Base-by-base conservation (phyloP, 2,797 vertebrate genomes). In the Enteromius trimaculatus region DNA sequence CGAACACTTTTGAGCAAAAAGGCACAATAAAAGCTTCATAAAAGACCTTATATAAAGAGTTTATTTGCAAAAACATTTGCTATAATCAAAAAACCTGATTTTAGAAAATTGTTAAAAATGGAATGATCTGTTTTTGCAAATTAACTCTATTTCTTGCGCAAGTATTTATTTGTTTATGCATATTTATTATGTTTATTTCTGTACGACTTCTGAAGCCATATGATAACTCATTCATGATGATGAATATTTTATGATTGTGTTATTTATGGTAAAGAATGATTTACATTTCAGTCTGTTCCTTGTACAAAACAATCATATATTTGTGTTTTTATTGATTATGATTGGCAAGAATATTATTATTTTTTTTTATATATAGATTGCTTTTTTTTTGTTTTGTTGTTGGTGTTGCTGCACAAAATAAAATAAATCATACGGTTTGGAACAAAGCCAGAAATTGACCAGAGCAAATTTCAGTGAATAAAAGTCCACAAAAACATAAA, bases 1-100 rank as follows among this genome's bases (percentile, higher is more conserved):
- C 16, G 76, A 62, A 80, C 29, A 37, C 44, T 44, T 81, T 85
- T 85, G 42, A 70, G 47, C 29, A 85, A 81, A 64, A 77, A 64
- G 23, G 7, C 49, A 39, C 1, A 19, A 76, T 51, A 51, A 31
- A 72, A 34, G 19, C 39, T 13, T 44, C 21, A 26, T 51, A 34
- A 51, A 34, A 74, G 69, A n/a, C 7, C 10, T 26, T 58, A 21
- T 53, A 7, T 21, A 5, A 19, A 51, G 17, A 51, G 49, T 51
- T 19, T 51, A 51, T 19, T 19, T 51, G 51, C 19, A 21, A 47
- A 47, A 47, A 47, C 44, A 11, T 42, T 42, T 42, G 42, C 42
- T 42, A 42, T 42, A 42, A 3, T 42, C 9, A 42, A 42, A 42
- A 42, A 42, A 42, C 1, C 8, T 2, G 39, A 51, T 19, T 51